These are phyloP conservation scores for Heliocidaris erythrogramma DNA, from an alignment of 35 echinoderm and acorn worm genomes.

Conservation along the genomic window DNA sequence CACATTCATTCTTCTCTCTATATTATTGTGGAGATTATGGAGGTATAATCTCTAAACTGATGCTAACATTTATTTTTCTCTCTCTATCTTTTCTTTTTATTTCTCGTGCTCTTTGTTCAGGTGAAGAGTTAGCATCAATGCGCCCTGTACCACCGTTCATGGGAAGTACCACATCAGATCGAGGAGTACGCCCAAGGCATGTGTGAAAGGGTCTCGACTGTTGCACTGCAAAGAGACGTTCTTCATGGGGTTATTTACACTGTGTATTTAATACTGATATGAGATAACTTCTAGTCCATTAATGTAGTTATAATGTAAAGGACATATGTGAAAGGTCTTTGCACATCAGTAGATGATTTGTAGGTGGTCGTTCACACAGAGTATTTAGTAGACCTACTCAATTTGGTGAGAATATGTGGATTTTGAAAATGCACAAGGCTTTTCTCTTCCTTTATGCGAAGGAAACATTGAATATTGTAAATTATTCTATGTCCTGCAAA, in stretches of 20 bases:
- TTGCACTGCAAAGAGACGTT: not conserved
- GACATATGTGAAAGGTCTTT: not conserved
- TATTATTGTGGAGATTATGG: not conserved
- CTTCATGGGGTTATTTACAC: not conserved
- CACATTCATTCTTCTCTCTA: not conserved
- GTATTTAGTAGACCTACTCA: too few relatives aligned
- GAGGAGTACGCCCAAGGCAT: conserved; percentile 29
- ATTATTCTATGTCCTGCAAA: too few relatives aligned
- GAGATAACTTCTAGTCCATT: not conserved
- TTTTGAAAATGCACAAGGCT: too few relatives aligned
- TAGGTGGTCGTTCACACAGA: not conserved
- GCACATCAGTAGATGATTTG: not conserved
- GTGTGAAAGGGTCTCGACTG: not conserved
- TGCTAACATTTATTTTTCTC: not conserved
- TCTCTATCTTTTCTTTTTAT: not conserved
- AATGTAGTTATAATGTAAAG: too few relatives aligned
- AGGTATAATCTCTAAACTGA: not conserved
- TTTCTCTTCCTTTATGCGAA: too few relatives aligned
- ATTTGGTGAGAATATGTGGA: too few relatives aligned
- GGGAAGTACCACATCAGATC: conserved; percentile 32
- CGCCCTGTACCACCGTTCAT: conserved; percentile 33
- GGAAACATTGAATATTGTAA: too few relatives aligned
- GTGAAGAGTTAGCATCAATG: conserved; percentile 8
- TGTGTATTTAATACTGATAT: not conserved
- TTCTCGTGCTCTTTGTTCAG: not conserved